Evolutionary conservation across 2,888 invertebrate genomes (phyloP).

Genomic region (Meiosimyza decipiens): DNA sequence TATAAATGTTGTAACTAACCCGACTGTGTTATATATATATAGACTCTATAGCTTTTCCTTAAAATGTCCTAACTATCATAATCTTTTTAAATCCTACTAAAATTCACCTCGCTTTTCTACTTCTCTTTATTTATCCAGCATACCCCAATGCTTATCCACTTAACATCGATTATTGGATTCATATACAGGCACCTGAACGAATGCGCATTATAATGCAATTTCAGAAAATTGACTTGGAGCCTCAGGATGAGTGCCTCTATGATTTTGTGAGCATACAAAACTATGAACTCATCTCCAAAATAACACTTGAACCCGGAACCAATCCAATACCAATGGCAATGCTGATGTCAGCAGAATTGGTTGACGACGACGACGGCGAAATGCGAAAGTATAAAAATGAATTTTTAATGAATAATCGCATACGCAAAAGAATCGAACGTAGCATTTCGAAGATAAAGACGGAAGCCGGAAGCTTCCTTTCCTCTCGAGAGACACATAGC

Average conservation of each 20-base stretch:
- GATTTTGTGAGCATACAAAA: slow-evolving; percentile 78
- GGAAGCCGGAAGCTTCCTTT: background rate
- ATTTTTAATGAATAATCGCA: background rate
- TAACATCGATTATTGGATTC: slow-evolving; percentile 77
- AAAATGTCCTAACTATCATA: no score
- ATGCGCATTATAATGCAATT: slow-evolving; percentile 78
- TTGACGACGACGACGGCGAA: slow-evolving; percentile 39
- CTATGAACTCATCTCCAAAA: slow-evolving; percentile 56
- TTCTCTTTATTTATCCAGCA: slow-evolving; percentile 53
- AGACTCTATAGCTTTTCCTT: no score
- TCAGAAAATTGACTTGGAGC: slow-evolving; percentile 77
- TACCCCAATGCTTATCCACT: slow-evolving; percentile 79
- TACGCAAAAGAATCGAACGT: slow-evolving; percentile 24
- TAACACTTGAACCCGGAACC: slow-evolving; percentile 55
- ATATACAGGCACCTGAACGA: slow-evolving; percentile 74
- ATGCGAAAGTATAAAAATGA: background rate
- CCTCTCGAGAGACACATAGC: slow-evolving; percentile 31
- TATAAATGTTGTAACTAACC: no score
- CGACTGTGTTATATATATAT: no score
- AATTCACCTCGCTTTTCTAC: slow-evolving; percentile 5
- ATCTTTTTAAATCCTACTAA: no score
- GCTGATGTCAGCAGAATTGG: slow-evolving; percentile 48
- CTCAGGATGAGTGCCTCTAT: slow-evolving; percentile 82
- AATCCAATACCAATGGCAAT: slow-evolving; percentile 58
- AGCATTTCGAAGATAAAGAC: slow-evolving; percentile 8